Conservation (phyloP, 2,888 invertebrate species). For the Lithosia quadra region DNA sequence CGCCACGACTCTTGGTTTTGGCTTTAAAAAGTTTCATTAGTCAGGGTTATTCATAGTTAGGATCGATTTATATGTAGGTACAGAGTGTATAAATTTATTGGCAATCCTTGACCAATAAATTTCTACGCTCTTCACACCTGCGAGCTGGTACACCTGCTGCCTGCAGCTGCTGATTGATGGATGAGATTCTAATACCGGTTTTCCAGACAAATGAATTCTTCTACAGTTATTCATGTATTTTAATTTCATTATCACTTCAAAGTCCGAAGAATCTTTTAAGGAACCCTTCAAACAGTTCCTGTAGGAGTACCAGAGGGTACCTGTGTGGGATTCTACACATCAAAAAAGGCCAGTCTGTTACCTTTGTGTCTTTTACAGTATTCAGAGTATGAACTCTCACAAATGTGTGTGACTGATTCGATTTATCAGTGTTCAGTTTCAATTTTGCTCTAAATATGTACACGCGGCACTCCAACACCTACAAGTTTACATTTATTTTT, state of each 20-base stretch:
- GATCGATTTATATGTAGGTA: no score
- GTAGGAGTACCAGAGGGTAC: no score
- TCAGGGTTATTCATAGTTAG: not conserved
- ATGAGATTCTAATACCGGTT: no score
- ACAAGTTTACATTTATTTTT: constrained; percentile 43
- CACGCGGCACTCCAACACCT: constrained; percentile 88
- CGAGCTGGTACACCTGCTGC: not conserved
- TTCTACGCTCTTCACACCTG: not conserved
- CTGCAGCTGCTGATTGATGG: no score
- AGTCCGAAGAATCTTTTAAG: no score
- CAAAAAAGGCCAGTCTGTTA: constrained; percentile 40
- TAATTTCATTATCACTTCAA: no score
- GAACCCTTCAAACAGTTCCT: no score
- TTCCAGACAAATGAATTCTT: no score
- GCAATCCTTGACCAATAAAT: no score
- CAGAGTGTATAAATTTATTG: no score
- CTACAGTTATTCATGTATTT: no score
- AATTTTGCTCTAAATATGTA: constrained; percentile 91
- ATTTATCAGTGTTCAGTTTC: constrained; percentile 75
- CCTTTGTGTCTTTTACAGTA: constrained; percentile 65
- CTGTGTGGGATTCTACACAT: no score
- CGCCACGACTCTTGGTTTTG: constrained; percentile 49
- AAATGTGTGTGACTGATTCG: constrained; percentile 84
- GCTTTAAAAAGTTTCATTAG: constrained; percentile 49
- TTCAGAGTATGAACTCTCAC: constrained; percentile 68